Conservation (phyloP, 2,797 vertebrate species). For the Siniperca undulata region DNA sequence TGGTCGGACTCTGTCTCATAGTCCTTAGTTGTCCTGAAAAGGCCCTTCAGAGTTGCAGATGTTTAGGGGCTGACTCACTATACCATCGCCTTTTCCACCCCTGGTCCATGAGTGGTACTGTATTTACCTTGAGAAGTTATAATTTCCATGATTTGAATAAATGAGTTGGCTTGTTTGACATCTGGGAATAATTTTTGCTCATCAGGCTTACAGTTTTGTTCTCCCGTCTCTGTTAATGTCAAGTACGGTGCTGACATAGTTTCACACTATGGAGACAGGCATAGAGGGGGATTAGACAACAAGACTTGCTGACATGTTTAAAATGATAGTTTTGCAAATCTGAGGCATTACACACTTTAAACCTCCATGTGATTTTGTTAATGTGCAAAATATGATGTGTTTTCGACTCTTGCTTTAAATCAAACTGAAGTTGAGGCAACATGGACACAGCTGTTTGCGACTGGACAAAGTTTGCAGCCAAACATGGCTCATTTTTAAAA, state of each 20-base stretch:
- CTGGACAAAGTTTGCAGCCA: conserved; percentile 24
- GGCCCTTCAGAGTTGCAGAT: conserved; percentile 56
- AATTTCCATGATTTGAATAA: conserved; percentile 79
- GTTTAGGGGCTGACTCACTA: conserved; percentile 74
- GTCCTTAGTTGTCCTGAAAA: conserved; percentile 62
- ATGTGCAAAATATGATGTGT: neutral
- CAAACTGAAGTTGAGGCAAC: conserved; percentile 3
- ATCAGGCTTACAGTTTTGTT: conserved; percentile 47
- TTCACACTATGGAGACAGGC: neutral
- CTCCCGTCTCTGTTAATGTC: conserved; percentile 28
- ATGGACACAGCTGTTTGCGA: conserved; percentile 28
- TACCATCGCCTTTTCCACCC: conserved; percentile 70
- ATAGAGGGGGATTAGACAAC: neutral
- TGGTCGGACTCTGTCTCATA: conserved; percentile 34
- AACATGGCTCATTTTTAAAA: conserved; percentile 35
- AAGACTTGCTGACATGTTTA: conserved; percentile 3
- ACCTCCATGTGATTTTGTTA: neutral
- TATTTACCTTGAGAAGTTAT: conserved; percentile 76
- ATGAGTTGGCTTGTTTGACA: conserved; percentile 63
- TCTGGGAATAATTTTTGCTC: conserved; percentile 71
- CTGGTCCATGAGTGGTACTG: conserved; percentile 22
- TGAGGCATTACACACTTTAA: neutral
- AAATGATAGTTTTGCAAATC: conserved; percentile 12
- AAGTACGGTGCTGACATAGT: conserved; percentile 23
- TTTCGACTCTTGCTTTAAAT: conserved; percentile 30